Conservation (phyloP, 2,797 vertebrate species). For the Acanthurus tractus region DNA sequence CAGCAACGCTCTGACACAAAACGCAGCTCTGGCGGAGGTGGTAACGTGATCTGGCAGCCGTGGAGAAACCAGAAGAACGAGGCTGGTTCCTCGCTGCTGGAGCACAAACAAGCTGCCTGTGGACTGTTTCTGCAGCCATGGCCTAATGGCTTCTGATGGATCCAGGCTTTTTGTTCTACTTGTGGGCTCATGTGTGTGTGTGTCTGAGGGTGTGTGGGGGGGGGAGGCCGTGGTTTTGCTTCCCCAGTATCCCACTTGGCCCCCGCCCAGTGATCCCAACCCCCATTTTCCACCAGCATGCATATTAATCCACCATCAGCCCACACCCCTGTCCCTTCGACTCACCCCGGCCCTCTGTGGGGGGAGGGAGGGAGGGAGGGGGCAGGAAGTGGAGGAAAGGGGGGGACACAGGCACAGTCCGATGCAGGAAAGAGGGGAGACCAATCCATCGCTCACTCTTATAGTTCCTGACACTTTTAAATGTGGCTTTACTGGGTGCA, state of each 20-base stretch:
- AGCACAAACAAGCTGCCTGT: conserved; percentile 60
- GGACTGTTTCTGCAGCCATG: conserved; percentile 44
- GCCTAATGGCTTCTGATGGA: conserved; percentile 66
- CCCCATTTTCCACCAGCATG: conserved; percentile 44
- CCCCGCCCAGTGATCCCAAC: conserved; percentile 21
- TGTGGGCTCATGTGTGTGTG: conserved; percentile 14
- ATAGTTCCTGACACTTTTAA: conserved; percentile 75
- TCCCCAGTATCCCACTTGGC: conserved; percentile 25
- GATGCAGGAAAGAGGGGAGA: conserved; percentile 53
- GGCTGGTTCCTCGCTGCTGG: conserved; percentile 29
- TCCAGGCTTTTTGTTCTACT: conserved; percentile 30
- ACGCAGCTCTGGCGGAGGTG: conserved; percentile 32
- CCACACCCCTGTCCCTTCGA: conserved; percentile 26
- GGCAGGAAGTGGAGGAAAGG: conserved; percentile 40
- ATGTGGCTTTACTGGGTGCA: conserved; percentile 73
- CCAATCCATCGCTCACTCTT: conserved; percentile 64
- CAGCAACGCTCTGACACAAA: conserved; percentile 41
- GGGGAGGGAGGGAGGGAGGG: background rate
- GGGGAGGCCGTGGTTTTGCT: conserved; percentile 18
- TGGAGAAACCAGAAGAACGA: conserved; percentile 41
- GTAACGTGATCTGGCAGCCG: conserved; percentile 68
- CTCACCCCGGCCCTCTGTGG: conserved; percentile 18
- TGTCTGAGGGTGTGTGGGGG: background rate
- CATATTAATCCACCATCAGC: conserved; percentile 40
- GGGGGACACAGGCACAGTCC: conserved; percentile 42